phyloP scores from a whole-genome alignment of 2,888 invertebrate species.

The Luffia ferchaultella region DNA sequence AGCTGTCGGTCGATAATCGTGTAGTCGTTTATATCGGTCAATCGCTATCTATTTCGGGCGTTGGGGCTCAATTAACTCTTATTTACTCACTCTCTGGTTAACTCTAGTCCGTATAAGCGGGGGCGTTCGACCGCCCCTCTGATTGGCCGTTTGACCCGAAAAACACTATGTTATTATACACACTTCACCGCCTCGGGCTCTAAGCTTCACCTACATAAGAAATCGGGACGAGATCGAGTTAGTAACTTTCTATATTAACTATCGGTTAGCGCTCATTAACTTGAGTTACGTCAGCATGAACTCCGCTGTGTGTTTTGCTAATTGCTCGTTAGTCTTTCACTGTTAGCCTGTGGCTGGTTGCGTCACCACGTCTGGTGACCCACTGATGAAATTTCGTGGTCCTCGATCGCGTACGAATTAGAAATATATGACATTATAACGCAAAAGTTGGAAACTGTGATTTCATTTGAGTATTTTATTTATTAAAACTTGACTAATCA shows the following conservation, averaged over 20 bases:
- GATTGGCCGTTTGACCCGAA: neutral
- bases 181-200: neutral
- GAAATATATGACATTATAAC: too few relatives aligned
- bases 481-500: too few relatives aligned
- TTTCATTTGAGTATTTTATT: too few relatives aligned
- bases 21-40: neutral
- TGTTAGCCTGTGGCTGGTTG: neutral
- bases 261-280: neutral
- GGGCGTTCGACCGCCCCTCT: neutral
- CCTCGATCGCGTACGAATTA: too few relatives aligned
- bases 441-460: too few relatives aligned
- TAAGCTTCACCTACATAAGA: neutral
- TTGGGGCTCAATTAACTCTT: neutral
- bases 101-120: neutral
- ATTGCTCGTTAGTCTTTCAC: neutral
- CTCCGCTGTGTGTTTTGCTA: neutral
- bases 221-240: neutral
- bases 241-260: neutral
- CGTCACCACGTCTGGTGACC: neutral
- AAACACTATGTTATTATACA: neutral
- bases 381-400: too few relatives aligned
- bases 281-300: neutral
- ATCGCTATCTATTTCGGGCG: neutral
- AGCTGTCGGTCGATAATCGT: neutral
- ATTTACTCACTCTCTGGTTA: neutral